phyloP scores from a whole-genome alignment of 2,113 vertebrate genomes.

The Bambusicola thoracicus region DNA sequence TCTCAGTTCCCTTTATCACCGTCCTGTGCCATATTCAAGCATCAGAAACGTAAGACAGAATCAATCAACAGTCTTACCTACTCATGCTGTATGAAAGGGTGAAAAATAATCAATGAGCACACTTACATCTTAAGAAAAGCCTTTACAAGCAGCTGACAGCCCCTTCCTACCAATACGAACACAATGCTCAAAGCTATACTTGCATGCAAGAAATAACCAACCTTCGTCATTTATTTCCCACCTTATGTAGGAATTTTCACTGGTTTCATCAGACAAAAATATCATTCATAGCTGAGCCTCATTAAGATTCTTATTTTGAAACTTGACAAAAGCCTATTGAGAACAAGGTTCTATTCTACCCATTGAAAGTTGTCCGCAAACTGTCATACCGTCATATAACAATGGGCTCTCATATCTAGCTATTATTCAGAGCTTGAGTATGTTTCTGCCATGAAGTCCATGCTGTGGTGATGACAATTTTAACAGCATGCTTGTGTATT shows the following conservation, averaged over 20 bases:
- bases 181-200: not conserved
- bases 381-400: accelerated
- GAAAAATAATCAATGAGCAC: not conserved
- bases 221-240: not conserved
- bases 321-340: not conserved
- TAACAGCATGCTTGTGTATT: not conserved
- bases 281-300: not conserved
- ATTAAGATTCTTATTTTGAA: not conserved
- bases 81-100: not conserved
- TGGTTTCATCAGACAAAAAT: not conserved
- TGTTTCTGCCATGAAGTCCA: not conserved
- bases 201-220: not conserved
- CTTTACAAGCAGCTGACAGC: not conserved
- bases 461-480: not conserved
- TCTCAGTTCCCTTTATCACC: not conserved
- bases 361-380: not conserved
- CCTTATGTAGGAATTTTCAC: not conserved
- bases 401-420: not conserved
- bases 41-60: not conserved
- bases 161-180: not conserved
- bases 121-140: not conserved
- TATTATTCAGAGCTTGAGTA: not conserved
- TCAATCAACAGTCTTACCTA: not conserved
- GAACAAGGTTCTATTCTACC: not conserved
- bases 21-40: not conserved